phyloP scores from a whole-genome alignment of 2,797 vertebrate species.

The Phoxinus dragarum region DNA sequence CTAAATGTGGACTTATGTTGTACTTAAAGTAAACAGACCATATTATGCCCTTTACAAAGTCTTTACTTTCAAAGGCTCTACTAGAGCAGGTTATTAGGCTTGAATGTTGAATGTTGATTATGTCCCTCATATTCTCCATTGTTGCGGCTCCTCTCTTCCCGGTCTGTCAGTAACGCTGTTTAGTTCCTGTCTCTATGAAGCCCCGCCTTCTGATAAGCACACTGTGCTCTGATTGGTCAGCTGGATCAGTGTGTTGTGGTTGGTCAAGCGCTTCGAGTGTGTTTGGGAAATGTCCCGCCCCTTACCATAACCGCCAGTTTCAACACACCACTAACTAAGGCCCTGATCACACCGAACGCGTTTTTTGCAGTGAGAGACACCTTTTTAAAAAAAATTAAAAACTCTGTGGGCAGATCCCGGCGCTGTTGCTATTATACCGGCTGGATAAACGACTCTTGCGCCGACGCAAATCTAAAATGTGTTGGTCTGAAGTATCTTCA shows the following conservation, averaged over 20 bases:
- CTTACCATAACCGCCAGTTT: background rate
- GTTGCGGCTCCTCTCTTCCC: background rate
- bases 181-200: background rate
- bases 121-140: too few species aligned
- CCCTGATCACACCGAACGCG: too few species aligned
- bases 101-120: background rate
- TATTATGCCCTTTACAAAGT: background rate
- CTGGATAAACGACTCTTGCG: too few species aligned
- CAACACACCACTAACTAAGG: background rate
- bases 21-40: background rate
- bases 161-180: background rate
- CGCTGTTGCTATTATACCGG: too few species aligned
- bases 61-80: background rate
- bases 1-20: constrained; percentile 3
- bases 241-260: background rate
- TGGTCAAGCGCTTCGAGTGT: background rate
- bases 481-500: too few species aligned
- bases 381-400: too few species aligned
- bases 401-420: too few species aligned
- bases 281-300: background rate
- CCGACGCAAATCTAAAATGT: too few species aligned
- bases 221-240: background rate
- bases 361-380: too few species aligned
- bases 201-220: background rate
- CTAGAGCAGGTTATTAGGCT: background rate